These are phyloP conservation scores for Entomyzon cyanotis DNA, from an alignment of 2,113 vertebrate species.

Conservation along the genomic window DNA sequence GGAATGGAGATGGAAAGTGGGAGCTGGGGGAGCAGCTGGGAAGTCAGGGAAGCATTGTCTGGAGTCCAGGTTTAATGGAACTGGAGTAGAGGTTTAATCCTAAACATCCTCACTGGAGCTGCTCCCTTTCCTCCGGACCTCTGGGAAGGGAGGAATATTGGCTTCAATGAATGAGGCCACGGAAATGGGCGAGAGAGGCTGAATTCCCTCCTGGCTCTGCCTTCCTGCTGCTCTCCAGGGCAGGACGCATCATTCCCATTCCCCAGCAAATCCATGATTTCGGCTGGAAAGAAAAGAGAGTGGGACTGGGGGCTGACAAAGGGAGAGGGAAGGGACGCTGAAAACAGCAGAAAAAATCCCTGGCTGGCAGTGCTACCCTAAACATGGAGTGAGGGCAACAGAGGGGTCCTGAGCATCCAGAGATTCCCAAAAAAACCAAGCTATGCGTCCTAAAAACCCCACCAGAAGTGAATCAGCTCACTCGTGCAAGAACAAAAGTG, in stretches of 20 bases:
- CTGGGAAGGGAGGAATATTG: background rate
- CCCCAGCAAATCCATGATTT: background rate
- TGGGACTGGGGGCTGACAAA: background rate
- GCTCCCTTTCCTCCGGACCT: background rate
- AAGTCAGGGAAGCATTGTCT: background rate
- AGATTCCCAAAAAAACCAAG: background rate
- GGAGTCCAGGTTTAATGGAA: background rate
- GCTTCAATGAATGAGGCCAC: background rate
- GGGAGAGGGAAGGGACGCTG: too few relatives aligned
- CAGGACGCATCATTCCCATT: background rate
- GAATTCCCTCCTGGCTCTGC: background rate
- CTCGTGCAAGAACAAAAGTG: background rate
- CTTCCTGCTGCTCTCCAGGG: background rate
- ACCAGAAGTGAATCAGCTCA: background rate
- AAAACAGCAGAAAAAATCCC: background rate
- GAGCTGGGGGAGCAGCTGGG: background rate
- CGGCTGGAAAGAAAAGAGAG: background rate
- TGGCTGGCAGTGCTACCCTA: background rate
- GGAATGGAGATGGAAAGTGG: background rate
- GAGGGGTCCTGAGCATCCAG: background rate
- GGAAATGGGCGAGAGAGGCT: background rate
- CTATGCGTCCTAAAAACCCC: accelerated
- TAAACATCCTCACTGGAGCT: background rate
- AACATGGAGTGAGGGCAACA: accelerated
- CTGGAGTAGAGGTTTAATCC: background rate